Evolutionary conservation across 2,113 vertebrate genomes (phyloP).

Genomic region (Coreoperca whiteheadi): DNA sequence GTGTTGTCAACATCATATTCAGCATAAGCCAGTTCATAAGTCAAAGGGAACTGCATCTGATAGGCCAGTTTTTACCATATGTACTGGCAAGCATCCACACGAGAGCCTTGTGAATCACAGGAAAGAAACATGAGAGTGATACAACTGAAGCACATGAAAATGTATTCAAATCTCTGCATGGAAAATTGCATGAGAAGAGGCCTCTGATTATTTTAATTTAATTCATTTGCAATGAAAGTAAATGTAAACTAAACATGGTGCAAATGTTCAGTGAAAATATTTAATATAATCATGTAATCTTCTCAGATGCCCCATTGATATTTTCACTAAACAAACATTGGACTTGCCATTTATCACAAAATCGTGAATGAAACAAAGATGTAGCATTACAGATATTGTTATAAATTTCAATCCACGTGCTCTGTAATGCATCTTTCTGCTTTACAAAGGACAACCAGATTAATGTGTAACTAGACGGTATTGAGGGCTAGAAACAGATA

Average conservation of each 20-base stretch:
- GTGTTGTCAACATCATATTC: neutral
- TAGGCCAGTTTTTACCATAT: neutral
- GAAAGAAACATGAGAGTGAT: neutral
- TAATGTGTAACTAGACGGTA: slow-evolving; percentile 58
- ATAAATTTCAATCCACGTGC: neutral
- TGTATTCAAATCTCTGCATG: neutral
- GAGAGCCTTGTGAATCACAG: neutral
- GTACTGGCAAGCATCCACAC: neutral
- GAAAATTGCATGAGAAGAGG: neutral
- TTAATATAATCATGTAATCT: slow-evolving; percentile 15
- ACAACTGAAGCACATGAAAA: neutral
- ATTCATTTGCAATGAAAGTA: neutral
- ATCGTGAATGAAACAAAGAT: neutral
- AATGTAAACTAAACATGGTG: neutral
- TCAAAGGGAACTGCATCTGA: neutral
- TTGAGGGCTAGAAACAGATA: slow-evolving; percentile 48
- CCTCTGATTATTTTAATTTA: slow-evolving; percentile 21
- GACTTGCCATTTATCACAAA: neutral
- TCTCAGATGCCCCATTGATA: neutral
- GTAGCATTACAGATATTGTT: neutral
- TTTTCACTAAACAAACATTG: neutral
- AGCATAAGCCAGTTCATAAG: neutral
- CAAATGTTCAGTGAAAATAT: neutral
- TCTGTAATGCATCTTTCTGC: slow-evolving; percentile 11
- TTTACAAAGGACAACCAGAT: slow-evolving; percentile 38